Base-by-base conservation (phyloP, 2,797 vertebrate genomes). In the Oreochromis grahami region DNA sequence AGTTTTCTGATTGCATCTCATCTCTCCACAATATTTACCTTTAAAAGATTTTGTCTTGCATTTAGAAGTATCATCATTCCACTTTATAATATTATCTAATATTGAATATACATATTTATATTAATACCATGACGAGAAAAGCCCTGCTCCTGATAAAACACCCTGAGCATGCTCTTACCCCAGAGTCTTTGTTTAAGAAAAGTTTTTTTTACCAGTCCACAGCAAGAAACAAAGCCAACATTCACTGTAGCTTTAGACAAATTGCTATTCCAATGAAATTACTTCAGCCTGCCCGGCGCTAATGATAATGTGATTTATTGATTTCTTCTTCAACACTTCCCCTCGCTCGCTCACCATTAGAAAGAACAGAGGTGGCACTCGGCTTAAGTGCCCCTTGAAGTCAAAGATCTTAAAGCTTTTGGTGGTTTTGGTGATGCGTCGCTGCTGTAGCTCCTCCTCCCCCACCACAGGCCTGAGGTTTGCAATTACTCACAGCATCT, bases 401-500 rank as follows among this genome's bases (percentile, higher is more conserved):
- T 80, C 81, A 76, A 5, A 41, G 13, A 58, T 85, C 8, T 52
- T 12, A 24, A 24, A 74, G 12, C 26, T 14, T 26, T 38, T 8
- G 53, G 13, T 17, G 48, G 32, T 65, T 79, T 13, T 50, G 68
- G 3, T 60, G 53, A 53, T 77, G 77, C n/a, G 7, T 43, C 3
- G 21, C 3, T 38, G 8, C 38, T 76, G 17, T 53, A 51, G 56
- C 24, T 76, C 38, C 34, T 43, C 43, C 50, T 63, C 72, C 43
- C 21, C 32, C 29, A 19, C 17, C 70, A 77, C 24, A 32, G 68
- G 68, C 68, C 68, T 77, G 55, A 80, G 86, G 60, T 90, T 90
- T 89, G 79, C 72, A 84, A 81, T 91, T 84, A 90, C 56, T 78
- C 55, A 48, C 80, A 86, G 81, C 52, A 72, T 79, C 68, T 89